These are phyloP conservation scores for Channa argus DNA, from an alignment of 2,113 vertebrate species.

Conservation along the genomic window DNA sequence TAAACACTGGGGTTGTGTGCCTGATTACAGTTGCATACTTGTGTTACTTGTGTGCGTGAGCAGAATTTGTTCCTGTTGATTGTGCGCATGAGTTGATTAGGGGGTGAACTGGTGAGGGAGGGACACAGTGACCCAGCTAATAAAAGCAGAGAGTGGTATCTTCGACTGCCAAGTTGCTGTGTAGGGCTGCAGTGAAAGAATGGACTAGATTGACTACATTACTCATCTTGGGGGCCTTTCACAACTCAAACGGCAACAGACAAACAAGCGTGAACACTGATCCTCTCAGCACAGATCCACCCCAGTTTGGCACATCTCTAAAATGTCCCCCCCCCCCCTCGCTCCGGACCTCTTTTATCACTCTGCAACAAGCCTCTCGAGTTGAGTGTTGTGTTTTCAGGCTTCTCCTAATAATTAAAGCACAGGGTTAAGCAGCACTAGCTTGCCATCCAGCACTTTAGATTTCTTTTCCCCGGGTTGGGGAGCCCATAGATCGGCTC, in stretches of 20 bases:
- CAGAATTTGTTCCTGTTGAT: constrained; percentile 14
- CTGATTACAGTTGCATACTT: constrained; percentile 41
- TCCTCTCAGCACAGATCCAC: constrained; percentile 3
- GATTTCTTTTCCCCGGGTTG: constrained; percentile 14
- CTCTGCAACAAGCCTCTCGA: constrained; percentile 43
- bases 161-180: constrained; percentile 16
- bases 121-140: constrained; percentile 13
- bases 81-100: constrained; percentile 18
- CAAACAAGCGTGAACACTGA: background rate
- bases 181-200: background rate
- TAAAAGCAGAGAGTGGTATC: background rate
- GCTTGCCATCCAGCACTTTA: constrained; percentile 38
- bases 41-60: constrained; percentile 12
- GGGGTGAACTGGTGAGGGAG: constrained; percentile 13
- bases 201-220: background rate
- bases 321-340: constrained; percentile 26
- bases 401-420: constrained; percentile 69
- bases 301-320: constrained; percentile 24
- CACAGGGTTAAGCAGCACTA: constrained; percentile 47
- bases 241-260: background rate
- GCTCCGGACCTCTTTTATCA: constrained; percentile 40
- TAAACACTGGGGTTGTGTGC: constrained; percentile 43
- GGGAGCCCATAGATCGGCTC: constrained; percentile 16
- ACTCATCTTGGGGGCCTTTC: background rate
- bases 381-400: constrained; percentile 15